Evolutionary conservation across 1,140 invertebrate genomes (phyloP).

Genomic region (Drosophila lowei): DNA sequence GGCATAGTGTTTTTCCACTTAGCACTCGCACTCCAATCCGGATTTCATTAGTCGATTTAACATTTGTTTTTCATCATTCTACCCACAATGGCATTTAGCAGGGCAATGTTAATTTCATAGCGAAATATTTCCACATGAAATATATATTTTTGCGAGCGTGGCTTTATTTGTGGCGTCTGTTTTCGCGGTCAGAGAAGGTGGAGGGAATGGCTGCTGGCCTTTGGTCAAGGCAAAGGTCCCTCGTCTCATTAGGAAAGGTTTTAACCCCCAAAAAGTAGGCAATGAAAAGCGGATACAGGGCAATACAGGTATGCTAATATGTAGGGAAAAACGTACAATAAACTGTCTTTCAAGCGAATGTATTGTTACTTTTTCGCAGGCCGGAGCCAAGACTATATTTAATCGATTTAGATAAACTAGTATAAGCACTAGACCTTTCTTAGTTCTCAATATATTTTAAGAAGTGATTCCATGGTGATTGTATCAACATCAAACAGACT

Average conservation of each 20-base stretch:
- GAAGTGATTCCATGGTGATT: too few relatives aligned
- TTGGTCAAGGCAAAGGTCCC: neutral
- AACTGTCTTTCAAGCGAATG: too few relatives aligned
- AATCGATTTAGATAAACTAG: too few relatives aligned
- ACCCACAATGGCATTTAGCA: constrained; percentile 17
- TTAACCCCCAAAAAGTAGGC: constrained; percentile 25
- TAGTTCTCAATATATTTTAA: too few relatives aligned
- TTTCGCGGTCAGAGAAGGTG: constrained; percentile 14
- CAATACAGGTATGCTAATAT: neutral
- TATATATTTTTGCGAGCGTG: neutral
- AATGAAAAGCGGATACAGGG: constrained; percentile 12
- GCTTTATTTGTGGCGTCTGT: neutral
- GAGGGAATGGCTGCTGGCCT: constrained; percentile 3
- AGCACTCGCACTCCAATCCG: constrained; percentile 16
- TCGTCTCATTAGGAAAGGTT: constrained; percentile 3
- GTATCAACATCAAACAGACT: neutral
- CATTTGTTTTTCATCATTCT: constrained; percentile 27
- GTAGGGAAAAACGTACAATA: too few relatives aligned
- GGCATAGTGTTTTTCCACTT: constrained; percentile 38
- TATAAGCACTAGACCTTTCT: too few relatives aligned
- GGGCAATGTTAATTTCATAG: constrained; percentile 32
- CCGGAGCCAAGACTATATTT: too few relatives aligned
- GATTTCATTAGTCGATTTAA: constrained; percentile 36
- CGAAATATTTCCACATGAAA: constrained; percentile 25
- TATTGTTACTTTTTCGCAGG: too few relatives aligned